Evolutionary conservation across 2,113 vertebrate genomes (phyloP), one percentile per base, ranked within the genome.

Genomic region (Scortum barcoo): DNA sequence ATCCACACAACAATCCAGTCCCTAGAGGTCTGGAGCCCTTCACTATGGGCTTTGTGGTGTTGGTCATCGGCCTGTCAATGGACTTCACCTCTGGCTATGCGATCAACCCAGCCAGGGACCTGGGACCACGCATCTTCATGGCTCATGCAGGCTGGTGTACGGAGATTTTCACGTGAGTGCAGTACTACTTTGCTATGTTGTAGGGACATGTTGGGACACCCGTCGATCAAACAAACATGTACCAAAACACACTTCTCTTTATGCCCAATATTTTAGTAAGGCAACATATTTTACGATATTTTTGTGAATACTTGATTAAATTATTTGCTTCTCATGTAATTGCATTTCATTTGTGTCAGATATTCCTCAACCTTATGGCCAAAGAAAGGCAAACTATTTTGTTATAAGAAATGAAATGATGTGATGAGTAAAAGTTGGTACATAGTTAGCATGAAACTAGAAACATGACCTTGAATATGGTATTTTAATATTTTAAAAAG

Each of bases 81-180:
- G 97, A 97, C 84, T 97, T 98, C 93, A 98, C 97, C 91, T 97
- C 96, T 0, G 97, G 97, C 68, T 99, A 98, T 0, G 97, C 97
- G 0, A 96, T 99, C 84, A 98, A 99, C 89, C 97, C 97, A 2
- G 97, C 97, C 69, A 95, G 97, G 81, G 97, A 99, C 91, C 95
- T 99, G 0, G 97, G 97, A 0, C 97, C 97, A 28, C 97, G 97
- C 9, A 94, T 97, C 71, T 98, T 98, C 91, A 97, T 97, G 0
- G 89, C 97, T 36, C 86, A 98, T 0, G 96, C 97, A 4, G 97
- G 97, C 54, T 98, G 97, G 97, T 97, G 97, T 9, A 4, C 75
- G 0, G 90, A 95, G 44, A 97, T 98, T 62, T 99, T 98, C 91
- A 95, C 83, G 97, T 98, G 93, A 96, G 97, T 93, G 60, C 2